Conservation (phyloP, 2,113 vertebrate species). For the Sinocyclocheilus anshuiensis region DNA sequence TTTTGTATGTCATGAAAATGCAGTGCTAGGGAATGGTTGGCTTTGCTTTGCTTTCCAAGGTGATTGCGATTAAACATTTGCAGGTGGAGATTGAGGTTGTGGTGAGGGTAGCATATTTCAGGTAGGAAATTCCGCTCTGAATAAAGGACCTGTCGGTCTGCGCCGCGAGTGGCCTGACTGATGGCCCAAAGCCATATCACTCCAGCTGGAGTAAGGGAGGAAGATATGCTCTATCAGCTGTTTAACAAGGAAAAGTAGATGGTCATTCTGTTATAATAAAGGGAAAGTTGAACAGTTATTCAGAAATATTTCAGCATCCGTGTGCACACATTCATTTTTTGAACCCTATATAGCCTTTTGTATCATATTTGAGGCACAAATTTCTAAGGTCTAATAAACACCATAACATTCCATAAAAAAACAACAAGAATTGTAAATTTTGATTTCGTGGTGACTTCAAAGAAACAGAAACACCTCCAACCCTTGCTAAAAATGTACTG, state of each 20-base stretch:
- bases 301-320: neutral
- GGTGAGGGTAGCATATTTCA: neutral
- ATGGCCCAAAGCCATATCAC: conserved; percentile 4
- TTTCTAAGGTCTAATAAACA: neutral
- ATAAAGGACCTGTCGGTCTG: neutral
- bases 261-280: neutral
- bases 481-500: too few species aligned
- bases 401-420: neutral
- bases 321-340: neutral
- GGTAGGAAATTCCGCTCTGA: conserved; percentile 11
- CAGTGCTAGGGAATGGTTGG: neutral
- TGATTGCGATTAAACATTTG: conserved; percentile 26
- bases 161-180: neutral
- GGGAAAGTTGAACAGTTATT: neutral
- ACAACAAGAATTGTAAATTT: neutral
- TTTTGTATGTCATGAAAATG: conserved; percentile 12
- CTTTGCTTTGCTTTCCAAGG: conserved; percentile 14
- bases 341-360: neutral
- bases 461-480: too few species aligned
- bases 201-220: neutral
- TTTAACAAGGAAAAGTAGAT: neutral
- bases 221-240: conserved; percentile 15
- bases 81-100: conserved; percentile 13
- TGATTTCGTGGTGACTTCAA: too few species aligned
- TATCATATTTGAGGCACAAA: neutral